phyloP scores from a whole-genome alignment of 2,888 invertebrate genomes.

The Drosophila birchii region DNA sequence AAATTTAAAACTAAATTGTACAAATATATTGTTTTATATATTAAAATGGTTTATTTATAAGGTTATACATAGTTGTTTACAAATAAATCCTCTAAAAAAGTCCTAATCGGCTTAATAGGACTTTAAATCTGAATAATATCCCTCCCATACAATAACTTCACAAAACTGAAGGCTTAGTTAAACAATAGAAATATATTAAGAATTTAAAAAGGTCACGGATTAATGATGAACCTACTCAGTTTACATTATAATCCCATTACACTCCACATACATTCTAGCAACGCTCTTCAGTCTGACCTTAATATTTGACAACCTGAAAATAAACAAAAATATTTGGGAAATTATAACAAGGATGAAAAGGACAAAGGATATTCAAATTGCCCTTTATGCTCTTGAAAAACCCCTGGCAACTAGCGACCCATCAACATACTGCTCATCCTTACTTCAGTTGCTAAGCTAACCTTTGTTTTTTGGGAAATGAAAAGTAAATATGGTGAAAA shows the following conservation, averaged over 20 bases:
- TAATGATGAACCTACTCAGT: background rate
- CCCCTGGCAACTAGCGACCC: conserved; percentile 1
- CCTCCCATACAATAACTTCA: background rate
- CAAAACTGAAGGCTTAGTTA: background rate
- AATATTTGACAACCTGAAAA: background rate
- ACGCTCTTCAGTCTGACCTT: background rate
- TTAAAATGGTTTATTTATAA: background rate
- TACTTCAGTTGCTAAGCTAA: conserved; percentile 1
- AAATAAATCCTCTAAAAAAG: no score
- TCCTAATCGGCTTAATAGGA: background rate
- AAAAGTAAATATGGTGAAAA: conserved; percentile 19
- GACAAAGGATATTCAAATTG: conserved; percentile 13
- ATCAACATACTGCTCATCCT: background rate
- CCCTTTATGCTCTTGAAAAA: background rate
- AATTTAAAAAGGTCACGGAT: background rate
- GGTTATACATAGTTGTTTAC: background rate
- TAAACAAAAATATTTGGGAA: background rate
- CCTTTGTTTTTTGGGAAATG: conserved; percentile 10
- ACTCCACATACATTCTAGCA: background rate
- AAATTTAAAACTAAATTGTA: background rate
- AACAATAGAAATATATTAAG: background rate
- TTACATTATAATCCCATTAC: background rate
- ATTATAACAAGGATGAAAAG: conserved; percentile 1
- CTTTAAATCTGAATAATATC: background rate
- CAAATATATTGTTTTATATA: background rate